A percentile compares a stretch with the other conserved stretches of the same genome.
Conservation (phyloP, 1,140 invertebrate genomes). For the Drosophila murphyi region DNA sequence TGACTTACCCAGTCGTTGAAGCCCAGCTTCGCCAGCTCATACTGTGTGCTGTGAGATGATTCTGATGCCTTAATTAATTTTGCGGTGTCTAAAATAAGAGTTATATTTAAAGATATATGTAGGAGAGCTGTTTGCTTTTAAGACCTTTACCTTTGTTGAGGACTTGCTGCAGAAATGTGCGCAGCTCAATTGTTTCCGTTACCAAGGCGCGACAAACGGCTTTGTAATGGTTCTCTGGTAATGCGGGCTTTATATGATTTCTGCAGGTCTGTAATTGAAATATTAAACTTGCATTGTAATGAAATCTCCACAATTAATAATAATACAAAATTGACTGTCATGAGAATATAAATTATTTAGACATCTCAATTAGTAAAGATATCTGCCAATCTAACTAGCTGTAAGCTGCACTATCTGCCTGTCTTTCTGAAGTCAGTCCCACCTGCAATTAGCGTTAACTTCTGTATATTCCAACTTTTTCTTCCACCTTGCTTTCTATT, state of each 20-base stretch:
- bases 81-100: slow-evolving; percentile 81
- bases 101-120: not conserved
- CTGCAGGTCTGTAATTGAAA: slow-evolving; percentile 66
- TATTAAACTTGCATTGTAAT: not conserved
- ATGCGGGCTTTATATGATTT: slow-evolving; percentile 78
- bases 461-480: not conserved
- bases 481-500: not conserved
- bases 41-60: slow-evolving; percentile 86
- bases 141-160: slow-evolving; percentile 85
- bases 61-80: slow-evolving; percentile 86
- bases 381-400: no score
- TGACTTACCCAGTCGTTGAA: slow-evolving; percentile 93
- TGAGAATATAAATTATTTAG: no score
- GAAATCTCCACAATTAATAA: no score
- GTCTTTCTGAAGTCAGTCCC: no score
- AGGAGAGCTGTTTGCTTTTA: not conserved
- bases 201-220: slow-evolving; percentile 96
- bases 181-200: slow-evolving; percentile 94
- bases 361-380: no score
- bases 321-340: no score
- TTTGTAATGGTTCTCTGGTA: slow-evolving; percentile 92
- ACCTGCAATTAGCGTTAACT: no score
- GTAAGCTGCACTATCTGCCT: no score
- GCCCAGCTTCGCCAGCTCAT: slow-evolving; percentile 91
- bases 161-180: slow-evolving; percentile 94